A percentile compares a stretch with the other conserved stretches of the same genome.
These are phyloP conservation scores for Panopea generosa DNA, from an alignment of 2,888 invertebrate genomes.

Conservation along the genomic window DNA sequence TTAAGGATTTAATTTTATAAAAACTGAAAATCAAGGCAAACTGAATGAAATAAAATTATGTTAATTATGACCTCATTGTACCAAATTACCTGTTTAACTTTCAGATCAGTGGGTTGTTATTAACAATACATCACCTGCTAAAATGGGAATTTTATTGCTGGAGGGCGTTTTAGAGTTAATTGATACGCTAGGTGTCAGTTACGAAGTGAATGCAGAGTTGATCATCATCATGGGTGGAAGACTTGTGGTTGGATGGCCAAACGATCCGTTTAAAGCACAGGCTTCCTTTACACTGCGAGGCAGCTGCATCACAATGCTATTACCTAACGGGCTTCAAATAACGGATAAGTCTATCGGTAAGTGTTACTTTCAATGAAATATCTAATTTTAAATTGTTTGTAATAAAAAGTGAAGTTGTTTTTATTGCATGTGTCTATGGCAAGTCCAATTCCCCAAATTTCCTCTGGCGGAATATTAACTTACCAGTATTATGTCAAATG, in stretches of 20 bases:
- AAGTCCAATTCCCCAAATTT: too few relatives aligned
- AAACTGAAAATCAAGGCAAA: too few relatives aligned
- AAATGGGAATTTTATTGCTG: slow-evolving; percentile 69
- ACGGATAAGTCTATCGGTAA: slow-evolving; percentile 69
- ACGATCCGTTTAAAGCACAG: slow-evolving; percentile 52
- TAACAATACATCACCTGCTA: slow-evolving; percentile 61
- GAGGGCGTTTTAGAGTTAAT: slow-evolving; percentile 74
- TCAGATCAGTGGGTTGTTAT: slow-evolving; percentile 58
- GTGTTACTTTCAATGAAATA: slow-evolving; percentile 2
- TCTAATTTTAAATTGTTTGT: too few relatives aligned
- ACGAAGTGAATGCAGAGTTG: slow-evolving; percentile 42
- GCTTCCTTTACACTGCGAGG: slow-evolving; percentile 59
- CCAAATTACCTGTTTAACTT: too few relatives aligned
- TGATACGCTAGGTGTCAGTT: slow-evolving; percentile 30
- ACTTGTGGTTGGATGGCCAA: slow-evolving; percentile 66
- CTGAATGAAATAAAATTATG: too few relatives aligned
- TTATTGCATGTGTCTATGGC: too few relatives aligned
- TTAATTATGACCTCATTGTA: too few relatives aligned
- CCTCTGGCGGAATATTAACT: too few relatives aligned
- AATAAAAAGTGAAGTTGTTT: too few relatives aligned
- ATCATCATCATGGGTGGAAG: slow-evolving; percentile 68
- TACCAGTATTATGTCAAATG: too few relatives aligned
- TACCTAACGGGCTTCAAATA: slow-evolving; percentile 51
- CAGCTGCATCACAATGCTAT: slow-evolving; percentile 44
- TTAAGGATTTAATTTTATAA: too few relatives aligned